Percentiles rank a stretch among this genome's conserved stretches.
phyloP scores from a whole-genome alignment of 2,888 invertebrate genomes.

The Actias luna region DNA sequence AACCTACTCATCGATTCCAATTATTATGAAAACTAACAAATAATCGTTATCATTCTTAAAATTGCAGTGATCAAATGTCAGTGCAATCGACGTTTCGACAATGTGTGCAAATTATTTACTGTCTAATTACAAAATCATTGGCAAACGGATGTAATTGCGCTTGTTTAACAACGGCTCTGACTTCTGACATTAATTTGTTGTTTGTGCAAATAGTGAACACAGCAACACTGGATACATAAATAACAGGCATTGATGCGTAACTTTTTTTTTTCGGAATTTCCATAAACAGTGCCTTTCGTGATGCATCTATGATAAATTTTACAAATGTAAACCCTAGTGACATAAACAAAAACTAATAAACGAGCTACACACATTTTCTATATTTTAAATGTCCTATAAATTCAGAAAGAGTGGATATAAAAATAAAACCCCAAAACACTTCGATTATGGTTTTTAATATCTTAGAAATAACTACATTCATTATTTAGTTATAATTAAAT shows the following conservation, averaged over 20 bases:
- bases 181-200: slow-evolving; percentile 10
- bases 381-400: not conserved
- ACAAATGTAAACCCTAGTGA: not conserved
- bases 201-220: not conserved
- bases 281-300: not conserved
- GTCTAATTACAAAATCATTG: slow-evolving; percentile 8
- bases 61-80: not conserved
- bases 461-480: not conserved
- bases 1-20: not conserved
- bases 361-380: not conserved
- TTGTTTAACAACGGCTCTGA: slow-evolving; percentile 5
- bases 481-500: not conserved
- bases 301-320: not conserved
- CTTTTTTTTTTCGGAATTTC: not conserved
- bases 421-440: not conserved
- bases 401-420: not conserved
- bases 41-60: not conserved
- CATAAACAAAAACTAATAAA: not conserved
- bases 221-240: slow-evolving; percentile 2
- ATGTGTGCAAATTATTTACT: slow-evolving; percentile 5
- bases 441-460: not conserved
- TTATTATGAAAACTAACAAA: slow-evolving; percentile 1
- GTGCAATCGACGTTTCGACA: slow-evolving; percentile 3
- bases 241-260: slow-evolving; percentile 4
- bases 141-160: slow-evolving; percentile 8